Conservation (phyloP, 2,113 vertebrate species). For the Calyptommatus sinebrachiatus region DNA sequence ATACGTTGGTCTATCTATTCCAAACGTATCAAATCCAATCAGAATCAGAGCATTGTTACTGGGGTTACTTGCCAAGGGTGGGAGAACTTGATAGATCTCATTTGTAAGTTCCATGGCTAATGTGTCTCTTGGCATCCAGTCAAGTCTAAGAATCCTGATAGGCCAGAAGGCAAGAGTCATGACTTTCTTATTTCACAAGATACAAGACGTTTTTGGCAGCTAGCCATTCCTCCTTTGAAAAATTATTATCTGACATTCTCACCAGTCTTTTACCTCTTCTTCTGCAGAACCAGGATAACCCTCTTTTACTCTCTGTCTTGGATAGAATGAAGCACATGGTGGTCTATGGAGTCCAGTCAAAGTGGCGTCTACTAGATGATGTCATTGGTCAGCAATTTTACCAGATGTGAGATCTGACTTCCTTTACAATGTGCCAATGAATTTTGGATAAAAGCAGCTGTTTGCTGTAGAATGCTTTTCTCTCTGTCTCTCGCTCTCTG, state of each 20-base stretch:
- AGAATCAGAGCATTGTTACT: background rate
- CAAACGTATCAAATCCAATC: background rate
- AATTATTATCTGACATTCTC: background rate
- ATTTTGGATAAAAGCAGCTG: slow-evolving; percentile 62
- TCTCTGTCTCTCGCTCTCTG: background rate
- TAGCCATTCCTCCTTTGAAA: background rate
- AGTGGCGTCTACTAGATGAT: slow-evolving; percentile 54
- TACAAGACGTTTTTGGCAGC: background rate
- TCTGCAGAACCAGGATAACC: background rate
- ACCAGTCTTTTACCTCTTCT: background rate
- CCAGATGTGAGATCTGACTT: slow-evolving; percentile 55
- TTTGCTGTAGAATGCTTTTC: slow-evolving; percentile 38
- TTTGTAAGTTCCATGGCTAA: no score
- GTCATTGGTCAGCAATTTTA: slow-evolving; percentile 52
- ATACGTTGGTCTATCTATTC: background rate
- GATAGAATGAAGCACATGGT: slow-evolving; percentile 16
- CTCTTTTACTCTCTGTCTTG: background rate
- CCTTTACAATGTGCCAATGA: slow-evolving; percentile 44
- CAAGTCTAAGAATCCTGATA: background rate
- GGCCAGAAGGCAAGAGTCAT: background rate
- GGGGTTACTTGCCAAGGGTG: background rate
- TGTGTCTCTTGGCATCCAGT: no score
- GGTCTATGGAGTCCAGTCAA: slow-evolving; percentile 36
- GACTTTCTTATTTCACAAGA: background rate
- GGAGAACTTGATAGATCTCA: no score